These are phyloP conservation scores for Pycnonotus jocosus DNA, from an alignment of 2,113 vertebrate genomes.

Conservation along the genomic window DNA sequence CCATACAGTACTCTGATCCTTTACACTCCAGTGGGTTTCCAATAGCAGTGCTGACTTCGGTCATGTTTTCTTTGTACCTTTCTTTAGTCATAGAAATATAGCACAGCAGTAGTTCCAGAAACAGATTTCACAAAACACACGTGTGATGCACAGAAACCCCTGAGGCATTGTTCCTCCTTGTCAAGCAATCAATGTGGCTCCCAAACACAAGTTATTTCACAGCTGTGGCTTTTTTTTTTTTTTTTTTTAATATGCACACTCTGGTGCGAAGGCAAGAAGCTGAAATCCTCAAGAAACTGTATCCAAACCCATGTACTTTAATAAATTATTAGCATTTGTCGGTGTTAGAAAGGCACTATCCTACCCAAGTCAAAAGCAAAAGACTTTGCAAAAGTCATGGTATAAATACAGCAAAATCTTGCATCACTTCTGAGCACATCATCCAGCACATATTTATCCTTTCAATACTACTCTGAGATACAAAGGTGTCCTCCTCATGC, in stretches of 20 bases:
- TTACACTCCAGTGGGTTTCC: not conserved
- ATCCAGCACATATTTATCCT: not conserved
- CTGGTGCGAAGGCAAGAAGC: not conserved
- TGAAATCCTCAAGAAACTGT: not conserved
- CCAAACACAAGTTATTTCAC: constrained; percentile 9
- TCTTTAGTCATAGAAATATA: not conserved
- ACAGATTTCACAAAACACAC: constrained; percentile 13
- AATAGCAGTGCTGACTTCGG: not conserved
- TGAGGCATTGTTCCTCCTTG: not conserved
- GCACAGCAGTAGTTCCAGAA: not conserved
- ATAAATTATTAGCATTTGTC: not conserved
- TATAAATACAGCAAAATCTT: not conserved
- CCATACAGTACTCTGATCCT: not conserved
- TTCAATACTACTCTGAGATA: not conserved
- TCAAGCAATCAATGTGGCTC: not conserved
- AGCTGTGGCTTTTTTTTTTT: not conserved
- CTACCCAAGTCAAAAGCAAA: not conserved
- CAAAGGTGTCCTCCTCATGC: not conserved
- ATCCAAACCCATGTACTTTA: not conserved
- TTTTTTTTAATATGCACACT: not conserved
- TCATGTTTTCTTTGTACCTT: not conserved
- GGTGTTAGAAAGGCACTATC: not conserved
- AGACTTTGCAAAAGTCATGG: not conserved
- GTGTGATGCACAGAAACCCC: constrained; percentile 6
- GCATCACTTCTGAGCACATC: not conserved